Conservation (phyloP, 2,888 invertebrate species). For the Elysia crispata region DNA sequence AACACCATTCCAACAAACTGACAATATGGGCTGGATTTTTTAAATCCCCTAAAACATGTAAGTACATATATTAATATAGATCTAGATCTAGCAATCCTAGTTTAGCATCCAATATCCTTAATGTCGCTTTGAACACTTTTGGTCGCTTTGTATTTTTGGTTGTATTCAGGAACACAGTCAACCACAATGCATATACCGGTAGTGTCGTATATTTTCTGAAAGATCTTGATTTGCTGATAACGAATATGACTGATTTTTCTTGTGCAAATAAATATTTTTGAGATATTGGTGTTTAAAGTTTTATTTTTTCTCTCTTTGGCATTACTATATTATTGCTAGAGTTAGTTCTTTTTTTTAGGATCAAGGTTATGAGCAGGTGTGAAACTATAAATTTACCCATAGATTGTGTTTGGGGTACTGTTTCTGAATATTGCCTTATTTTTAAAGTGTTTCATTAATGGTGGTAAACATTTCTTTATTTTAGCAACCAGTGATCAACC, state of each 20-base stretch:
- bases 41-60: constrained; percentile 7
- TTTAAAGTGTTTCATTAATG: constrained; percentile 3
- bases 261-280: constrained; percentile 9
- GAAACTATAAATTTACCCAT: constrained; percentile 9
- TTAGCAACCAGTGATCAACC: constrained; percentile 9
- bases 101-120: too few relatives aligned
- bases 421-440: constrained; percentile 1
- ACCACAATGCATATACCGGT: constrained; percentile 9
- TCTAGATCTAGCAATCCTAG: too few relatives aligned
- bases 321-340: constrained; percentile 9
- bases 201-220: constrained; percentile 9
- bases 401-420: constrained; percentile 4
- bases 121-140: too few relatives aligned
- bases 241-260: constrained; percentile 9
- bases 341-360: not conserved
- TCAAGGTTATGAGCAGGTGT: constrained; percentile 1
- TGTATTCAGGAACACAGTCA: too few relatives aligned
- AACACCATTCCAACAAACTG: constrained; percentile 1
- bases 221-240: constrained; percentile 9
- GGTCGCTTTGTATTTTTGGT: too few relatives aligned
- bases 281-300: too few relatives aligned
- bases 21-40: not conserved
- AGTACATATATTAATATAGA: too few relatives aligned
- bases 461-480: constrained; percentile 9
- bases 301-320: not conserved